Conservation (phyloP, 2,888 invertebrate species). For the Yponomeuta cagnagella region DNA sequence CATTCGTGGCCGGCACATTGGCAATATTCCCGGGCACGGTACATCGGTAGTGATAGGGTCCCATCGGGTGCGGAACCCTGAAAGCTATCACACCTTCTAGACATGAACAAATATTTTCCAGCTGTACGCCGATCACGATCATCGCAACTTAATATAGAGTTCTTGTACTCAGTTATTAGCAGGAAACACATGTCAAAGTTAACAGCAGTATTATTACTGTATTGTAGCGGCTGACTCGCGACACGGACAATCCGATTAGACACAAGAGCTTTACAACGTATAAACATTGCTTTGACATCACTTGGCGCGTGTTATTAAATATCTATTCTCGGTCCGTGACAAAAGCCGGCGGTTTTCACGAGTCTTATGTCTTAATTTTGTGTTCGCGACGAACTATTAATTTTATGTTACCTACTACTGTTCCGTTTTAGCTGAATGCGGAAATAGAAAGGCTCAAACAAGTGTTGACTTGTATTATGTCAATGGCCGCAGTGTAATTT, state of each 20-base stretch:
- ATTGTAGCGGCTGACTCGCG: background rate
- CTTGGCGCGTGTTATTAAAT: slow-evolving; percentile 13
- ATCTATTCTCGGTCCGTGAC: slow-evolving; percentile 40
- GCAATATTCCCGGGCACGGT: too few relatives aligned
- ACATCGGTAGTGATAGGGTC: too few relatives aligned
- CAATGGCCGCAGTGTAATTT: too few relatives aligned
- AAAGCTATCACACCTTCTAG: background rate
- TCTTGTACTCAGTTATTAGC: background rate
- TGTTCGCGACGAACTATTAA: slow-evolving; percentile 22
- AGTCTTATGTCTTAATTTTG: slow-evolving; percentile 49
- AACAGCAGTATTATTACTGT: background rate
- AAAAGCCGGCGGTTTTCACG: slow-evolving; percentile 31
- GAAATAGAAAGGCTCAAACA: too few relatives aligned
- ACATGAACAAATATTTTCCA: background rate
- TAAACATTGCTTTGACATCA: slow-evolving; percentile 11
- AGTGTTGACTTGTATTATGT: too few relatives aligned
- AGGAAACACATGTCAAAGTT: slow-evolving; percentile 12
- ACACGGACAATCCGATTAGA: slow-evolving; percentile 1
- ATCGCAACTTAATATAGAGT: background rate
- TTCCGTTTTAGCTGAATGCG: background rate
- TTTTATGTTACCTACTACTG: background rate
- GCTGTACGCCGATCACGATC: background rate
- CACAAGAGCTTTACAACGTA: slow-evolving; percentile 2
- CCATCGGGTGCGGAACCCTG: too few relatives aligned
- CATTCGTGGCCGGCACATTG: too few relatives aligned